Evolutionary conservation across 2,888 invertebrate genomes (phyloP), one percentile per base, ranked within the genome.

Genomic region (Nesidiocoris tenuis): DNA sequence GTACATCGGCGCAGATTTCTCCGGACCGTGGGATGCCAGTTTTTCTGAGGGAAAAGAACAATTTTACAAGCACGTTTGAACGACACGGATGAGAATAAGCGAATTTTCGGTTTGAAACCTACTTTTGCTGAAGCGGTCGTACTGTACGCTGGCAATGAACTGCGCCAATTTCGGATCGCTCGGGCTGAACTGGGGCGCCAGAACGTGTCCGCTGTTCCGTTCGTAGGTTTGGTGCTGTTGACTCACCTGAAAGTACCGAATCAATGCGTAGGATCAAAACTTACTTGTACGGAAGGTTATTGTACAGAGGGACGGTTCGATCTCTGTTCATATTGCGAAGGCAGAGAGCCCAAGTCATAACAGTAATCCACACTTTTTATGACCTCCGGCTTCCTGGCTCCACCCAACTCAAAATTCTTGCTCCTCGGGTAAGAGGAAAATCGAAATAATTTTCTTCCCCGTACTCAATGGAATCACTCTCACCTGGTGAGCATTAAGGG

Each of bases 71-170:
- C 9, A 16, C 9, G 7, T 18, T 19, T 18, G 3, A 63, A 63
- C 5, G 16, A 21, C 3, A 18, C 16, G 61, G 17, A 59, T 59
- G 17, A 7, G 17, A 59, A 59, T n/a, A 7, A n/a, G 61, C 7
- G n/a, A 7, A 59, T 59, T 59, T 12, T n/a, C 61, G 17, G 7
- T 3, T 65, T 65, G 12, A 21, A 19, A 63, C 72, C 61, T 18
- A 72, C 72, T 72, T 72, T 72, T 72, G 19, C 72, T 72, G 63
- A 72, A 72, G 5, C 72, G 25, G 63, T 72, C 63, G 55, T 72
- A 72, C 0, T 55, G 72, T 1, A 72, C 39, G 17, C 54, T 19
- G 2, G 61, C n/a, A 2, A 25, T 19, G 17, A 61, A 72, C 2
- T 22, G 17, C 1, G 72, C 1, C 63, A 72, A 21, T 61, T 54